These are phyloP conservation scores for Corythornis leucogaster DNA, from an alignment of 2,797 vertebrate species.

Conservation along the genomic window DNA sequence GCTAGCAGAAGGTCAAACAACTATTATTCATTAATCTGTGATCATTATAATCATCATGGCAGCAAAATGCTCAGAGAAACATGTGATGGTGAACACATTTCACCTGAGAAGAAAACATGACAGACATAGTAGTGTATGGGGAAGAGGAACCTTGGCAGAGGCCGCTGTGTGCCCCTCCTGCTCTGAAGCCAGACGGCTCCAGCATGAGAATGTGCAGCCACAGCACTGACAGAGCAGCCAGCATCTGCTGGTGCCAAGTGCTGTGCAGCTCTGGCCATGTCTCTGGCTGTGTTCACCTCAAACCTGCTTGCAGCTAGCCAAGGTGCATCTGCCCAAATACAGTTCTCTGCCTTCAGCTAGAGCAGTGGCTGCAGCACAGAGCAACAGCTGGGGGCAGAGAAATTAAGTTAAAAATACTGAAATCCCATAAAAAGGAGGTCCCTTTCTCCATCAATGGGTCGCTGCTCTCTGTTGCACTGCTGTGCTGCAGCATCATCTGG, in stretches of 20 bases:
- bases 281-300: fast-evolving
- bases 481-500: background rate
- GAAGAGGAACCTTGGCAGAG: background rate
- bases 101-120: background rate
- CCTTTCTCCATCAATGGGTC: background rate
- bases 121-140: background rate
- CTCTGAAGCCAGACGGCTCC: background rate
- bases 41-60: background rate
- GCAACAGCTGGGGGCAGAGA: background rate
- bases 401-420: background rate
- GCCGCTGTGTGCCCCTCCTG: background rate
- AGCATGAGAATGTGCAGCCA: background rate
- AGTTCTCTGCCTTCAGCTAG: background rate
- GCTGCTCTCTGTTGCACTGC: background rate
- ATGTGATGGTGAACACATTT: background rate
- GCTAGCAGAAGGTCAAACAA: slow-evolving; percentile 15
- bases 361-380: background rate
- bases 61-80: background rate
- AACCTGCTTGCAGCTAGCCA: background rate
- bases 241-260: fast-evolving
- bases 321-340: background rate
- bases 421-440: background rate
- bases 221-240: background rate
- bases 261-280: background rate
- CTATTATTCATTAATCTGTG: background rate